Base-by-base conservation (phyloP, 2,113 vertebrate species). In the Nettapus auritus region DNA sequence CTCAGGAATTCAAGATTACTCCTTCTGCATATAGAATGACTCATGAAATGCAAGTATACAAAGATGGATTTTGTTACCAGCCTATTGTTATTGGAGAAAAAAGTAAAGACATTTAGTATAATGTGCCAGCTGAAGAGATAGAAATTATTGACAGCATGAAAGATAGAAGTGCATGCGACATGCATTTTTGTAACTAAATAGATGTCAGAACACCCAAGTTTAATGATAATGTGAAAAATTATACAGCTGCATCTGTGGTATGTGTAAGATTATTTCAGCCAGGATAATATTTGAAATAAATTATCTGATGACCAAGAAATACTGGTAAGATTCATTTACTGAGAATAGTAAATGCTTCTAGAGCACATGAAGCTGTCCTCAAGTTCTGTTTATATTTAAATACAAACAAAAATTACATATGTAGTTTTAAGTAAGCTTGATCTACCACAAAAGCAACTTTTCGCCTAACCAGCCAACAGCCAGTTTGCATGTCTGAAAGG, bases 241-340 rank as follows among this genome's bases (percentile, higher is more conserved):
- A 5, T 23, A 38, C 26, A 33, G 4, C 3, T 77, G 66, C 44
- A 52, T 73, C 80, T 92, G 26, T 70, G 63, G 50, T 55, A n/a
- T 44, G 60, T 84, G 91, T 94, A 88, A 96, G 96, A 96, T 46
- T 50, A 81, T 46, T 81, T 81, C 21, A 46, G 42, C 3, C 21
- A 63, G 40, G 79, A 93, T 81, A 93, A 92, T 69, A 63, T 68
- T 84, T 90, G 84, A 95, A 97, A 94, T 84, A 76, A 96, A 86
- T 83, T 92, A 59, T 76, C 60, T 11, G 0, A 60, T 71, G 34
- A 81, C 68, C 66, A 86, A 96, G 70, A 87, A 82, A 53, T 86
- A 66, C 68, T 75, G 28, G 8, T 68, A 48, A 83, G 11, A 56
- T 76, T 93, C 69, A 77, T 81, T 94, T 84, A 50, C 73, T 33